A percentile compares a stretch with the other conserved stretches of the same genome.
Evolutionary conservation across 2,113 vertebrate genomes (phyloP).

Genomic region (Typhlomys cinereus): DNA sequence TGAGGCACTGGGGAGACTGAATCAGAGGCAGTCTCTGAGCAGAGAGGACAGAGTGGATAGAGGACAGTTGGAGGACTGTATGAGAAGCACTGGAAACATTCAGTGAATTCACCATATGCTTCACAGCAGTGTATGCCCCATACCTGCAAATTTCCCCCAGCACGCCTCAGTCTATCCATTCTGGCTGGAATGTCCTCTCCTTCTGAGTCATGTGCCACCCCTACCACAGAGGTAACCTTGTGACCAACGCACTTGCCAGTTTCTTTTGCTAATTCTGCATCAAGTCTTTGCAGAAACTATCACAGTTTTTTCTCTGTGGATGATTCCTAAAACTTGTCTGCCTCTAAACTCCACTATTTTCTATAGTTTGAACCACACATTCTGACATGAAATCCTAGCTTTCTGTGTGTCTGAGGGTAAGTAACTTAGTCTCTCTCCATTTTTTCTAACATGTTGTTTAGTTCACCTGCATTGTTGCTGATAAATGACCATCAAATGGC

Average conservation of each 20-base stretch:
- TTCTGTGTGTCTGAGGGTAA: neutral
- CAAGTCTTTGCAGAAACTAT: neutral
- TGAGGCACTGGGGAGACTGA: neutral
- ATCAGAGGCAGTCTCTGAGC: neutral
- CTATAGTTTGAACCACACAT: neutral
- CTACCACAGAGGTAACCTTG: no score
- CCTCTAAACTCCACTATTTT: neutral
- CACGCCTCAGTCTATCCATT: neutral
- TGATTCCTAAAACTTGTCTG: neutral
- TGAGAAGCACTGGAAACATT: neutral
- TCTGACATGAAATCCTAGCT: neutral
- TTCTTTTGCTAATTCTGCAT: neutral
- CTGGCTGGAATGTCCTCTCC: neutral
- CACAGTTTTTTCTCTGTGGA: neutral
- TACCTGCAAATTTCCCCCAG: neutral
- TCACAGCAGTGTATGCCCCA: neutral
- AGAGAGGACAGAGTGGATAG: neutral
- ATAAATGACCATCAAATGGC: no score
- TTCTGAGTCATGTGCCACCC: neutral
- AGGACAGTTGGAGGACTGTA: neutral
- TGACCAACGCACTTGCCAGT: no score
- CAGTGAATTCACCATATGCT: neutral
- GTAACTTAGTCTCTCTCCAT: neutral
- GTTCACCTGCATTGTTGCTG: no score
- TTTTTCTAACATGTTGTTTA: no score